These are phyloP conservation scores for Formicarius rufipectus DNA, from an alignment of 2,113 vertebrate species.

Conservation along the genomic window DNA sequence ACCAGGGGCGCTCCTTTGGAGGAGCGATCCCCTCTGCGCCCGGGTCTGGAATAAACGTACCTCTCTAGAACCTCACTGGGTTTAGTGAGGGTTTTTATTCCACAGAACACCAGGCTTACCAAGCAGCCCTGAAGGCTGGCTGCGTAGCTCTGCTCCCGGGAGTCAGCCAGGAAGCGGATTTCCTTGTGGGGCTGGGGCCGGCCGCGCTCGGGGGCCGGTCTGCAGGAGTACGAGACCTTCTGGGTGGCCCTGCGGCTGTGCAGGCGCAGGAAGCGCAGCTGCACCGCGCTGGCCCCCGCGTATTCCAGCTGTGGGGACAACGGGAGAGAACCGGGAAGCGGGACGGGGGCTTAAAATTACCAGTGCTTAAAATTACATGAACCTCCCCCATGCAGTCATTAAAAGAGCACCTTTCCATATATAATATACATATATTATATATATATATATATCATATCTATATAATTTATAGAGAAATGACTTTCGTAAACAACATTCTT, in stretches of 20 bases:
- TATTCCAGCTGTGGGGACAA: constrained; percentile 78
- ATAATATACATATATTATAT: too few relatives aligned
- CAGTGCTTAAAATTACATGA: fast-evolving
- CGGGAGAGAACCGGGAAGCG: fast-evolving
- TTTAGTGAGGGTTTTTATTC: too few relatives aligned
- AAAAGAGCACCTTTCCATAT: background rate
- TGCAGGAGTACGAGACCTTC: constrained; percentile 82
- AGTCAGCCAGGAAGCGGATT: constrained; percentile 82
- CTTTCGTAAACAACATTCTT: constrained; percentile 47
- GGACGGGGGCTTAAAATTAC: too few relatives aligned
- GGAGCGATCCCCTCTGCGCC: too few relatives aligned
- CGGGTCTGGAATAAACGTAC: too few relatives aligned
- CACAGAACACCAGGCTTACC: too few relatives aligned
- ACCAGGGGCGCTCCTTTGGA: too few relatives aligned
- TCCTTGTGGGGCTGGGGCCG: constrained; percentile 59
- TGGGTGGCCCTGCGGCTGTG: constrained; percentile 80
- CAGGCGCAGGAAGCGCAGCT: constrained; percentile 86
- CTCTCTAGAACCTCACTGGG: too few relatives aligned
- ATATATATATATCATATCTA: constrained; percentile 46
- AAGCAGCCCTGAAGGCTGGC: constrained; percentile 78
- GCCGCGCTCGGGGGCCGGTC: constrained; percentile 1
- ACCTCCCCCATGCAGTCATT: background rate
- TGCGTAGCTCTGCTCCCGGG: constrained; percentile 76
- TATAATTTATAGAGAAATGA: constrained; percentile 48
- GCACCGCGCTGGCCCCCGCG: constrained; percentile 77